Percentiles rank a stretch among this genome's conserved stretches.
phyloP scores from a whole-genome alignment of 2,888 invertebrate species.

The Mycogona germanica region DNA sequence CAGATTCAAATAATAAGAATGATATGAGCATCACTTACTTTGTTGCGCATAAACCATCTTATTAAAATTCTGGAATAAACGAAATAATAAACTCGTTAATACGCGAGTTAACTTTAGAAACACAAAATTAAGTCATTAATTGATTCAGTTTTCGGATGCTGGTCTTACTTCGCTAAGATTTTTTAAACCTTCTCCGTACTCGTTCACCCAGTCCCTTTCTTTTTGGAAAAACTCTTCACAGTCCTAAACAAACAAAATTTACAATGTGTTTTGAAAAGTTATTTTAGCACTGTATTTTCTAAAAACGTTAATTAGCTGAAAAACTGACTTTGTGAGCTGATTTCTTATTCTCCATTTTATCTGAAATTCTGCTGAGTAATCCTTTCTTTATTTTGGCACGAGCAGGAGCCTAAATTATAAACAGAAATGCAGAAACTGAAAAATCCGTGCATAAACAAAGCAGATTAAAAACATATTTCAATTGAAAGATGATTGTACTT shows the following conservation, averaged over 20 bases:
- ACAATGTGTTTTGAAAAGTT: constrained; percentile 4
- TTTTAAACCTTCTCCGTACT: constrained; percentile 31
- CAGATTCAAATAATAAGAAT: not conserved
- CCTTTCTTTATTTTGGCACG: constrained; percentile 33
- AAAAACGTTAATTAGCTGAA: no score
- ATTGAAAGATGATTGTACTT: no score
- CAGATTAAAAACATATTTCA: not conserved
- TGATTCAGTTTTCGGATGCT: not conserved
- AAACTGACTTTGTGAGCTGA: constrained; percentile 25
- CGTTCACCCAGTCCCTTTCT: constrained; percentile 33
- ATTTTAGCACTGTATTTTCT: constrained; percentile 8
- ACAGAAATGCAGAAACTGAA: no score
- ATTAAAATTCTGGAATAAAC: constrained; percentile 32
- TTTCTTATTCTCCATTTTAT: constrained; percentile 33
- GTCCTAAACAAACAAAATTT: constrained; percentile 21
- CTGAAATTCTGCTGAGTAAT: constrained; percentile 30
- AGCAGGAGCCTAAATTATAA: constrained; percentile 28
- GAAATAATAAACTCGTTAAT: not conserved
- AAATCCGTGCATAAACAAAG: no score
- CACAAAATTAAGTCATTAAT: not conserved
- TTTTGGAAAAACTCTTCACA: constrained; percentile 32
- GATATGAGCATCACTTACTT: constrained; percentile 29
- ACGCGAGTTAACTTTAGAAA: not conserved
- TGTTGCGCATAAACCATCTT: constrained; percentile 32
- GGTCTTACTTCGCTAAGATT: constrained; percentile 28